Evolutionary conservation across 2,797 vertebrate genomes (phyloP).

Genomic region (Sebastes vulpes): DNA sequence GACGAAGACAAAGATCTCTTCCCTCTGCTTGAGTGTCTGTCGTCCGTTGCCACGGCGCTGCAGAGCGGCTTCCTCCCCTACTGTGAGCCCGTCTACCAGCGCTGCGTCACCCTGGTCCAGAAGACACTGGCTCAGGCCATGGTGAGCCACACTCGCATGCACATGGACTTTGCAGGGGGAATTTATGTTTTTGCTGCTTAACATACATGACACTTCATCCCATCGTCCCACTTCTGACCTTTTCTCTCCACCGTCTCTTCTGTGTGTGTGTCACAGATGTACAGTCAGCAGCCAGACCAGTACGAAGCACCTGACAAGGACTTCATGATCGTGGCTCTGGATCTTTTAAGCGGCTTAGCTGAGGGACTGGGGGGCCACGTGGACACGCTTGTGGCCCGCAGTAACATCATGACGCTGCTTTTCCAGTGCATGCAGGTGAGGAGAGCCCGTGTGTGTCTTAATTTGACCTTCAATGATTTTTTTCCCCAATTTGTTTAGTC

Average conservation of each 20-base stretch:
- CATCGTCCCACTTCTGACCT: not conserved
- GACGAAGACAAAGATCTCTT: conserved; percentile 97
- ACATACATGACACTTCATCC: not conserved
- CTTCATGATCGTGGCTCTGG: conserved; percentile 97
- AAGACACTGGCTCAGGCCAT: conserved; percentile 96
- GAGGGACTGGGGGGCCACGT: conserved; percentile 93
- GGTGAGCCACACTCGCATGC: conserved; percentile 79
- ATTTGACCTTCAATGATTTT: not conserved
- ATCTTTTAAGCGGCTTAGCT: conserved; percentile 93
- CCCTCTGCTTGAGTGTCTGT: conserved; percentile 94
- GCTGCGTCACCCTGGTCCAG: conserved; percentile 95
- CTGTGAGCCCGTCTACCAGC: conserved; percentile 96
- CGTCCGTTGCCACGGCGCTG: conserved; percentile 93
- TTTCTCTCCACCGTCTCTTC: not conserved
- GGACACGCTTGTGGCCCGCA: conserved; percentile 92
- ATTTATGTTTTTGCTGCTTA: not conserved
- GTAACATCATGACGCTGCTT: conserved; percentile 95
- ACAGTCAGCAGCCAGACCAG: conserved; percentile 94
- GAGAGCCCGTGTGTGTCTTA: conserved; percentile 4
- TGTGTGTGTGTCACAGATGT: conserved; percentile 86
- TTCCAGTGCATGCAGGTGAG: conserved; percentile 97
- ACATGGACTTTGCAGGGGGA: not conserved
- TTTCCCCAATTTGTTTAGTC: not conserved
- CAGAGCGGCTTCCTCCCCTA: conserved; percentile 96
- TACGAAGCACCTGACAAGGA: conserved; percentile 96